Conservation (phyloP, 53 echinoderm and acorn worm genomes). For the Patiria pectinifera region DNA sequence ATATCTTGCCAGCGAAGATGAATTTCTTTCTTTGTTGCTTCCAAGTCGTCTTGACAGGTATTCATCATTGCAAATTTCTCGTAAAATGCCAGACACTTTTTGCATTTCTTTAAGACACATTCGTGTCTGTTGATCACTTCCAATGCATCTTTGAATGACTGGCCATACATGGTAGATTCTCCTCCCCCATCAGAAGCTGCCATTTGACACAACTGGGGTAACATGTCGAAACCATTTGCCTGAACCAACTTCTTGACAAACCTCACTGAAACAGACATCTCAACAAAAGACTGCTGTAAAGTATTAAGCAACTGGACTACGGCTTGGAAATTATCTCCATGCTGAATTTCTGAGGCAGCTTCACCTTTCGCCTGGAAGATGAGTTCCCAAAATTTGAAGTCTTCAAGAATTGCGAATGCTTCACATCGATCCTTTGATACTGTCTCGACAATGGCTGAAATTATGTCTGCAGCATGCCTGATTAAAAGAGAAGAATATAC, state of each 20-base stretch:
- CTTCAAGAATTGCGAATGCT: constrained; percentile 14
- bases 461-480: constrained; percentile 22
- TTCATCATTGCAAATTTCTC: constrained; percentile 7
- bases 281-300: constrained; percentile 9
- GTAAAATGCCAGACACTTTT: constrained; percentile 26
- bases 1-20: constrained; percentile 4
- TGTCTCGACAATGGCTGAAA: constrained; percentile 1
- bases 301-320: not conserved
- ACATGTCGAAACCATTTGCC: not conserved
- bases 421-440: not conserved
- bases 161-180: not conserved
- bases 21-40: constrained; percentile 17
- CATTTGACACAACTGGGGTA: constrained; percentile 4
- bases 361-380: constrained; percentile 11
- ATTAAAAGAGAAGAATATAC: not conserved
- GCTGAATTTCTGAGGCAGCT: not conserved
- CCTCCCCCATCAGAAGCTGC: not conserved
- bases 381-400: constrained; percentile 42
- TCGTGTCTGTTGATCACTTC: not conserved
- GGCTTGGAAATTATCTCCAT: not conserved
- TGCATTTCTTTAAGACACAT: not conserved
- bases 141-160: constrained; percentile 28
- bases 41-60: not conserved
- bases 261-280: constrained; percentile 8
- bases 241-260: not conserved